Percentiles rank a stretch among this genome's conserved stretches.
phyloP scores from a whole-genome alignment of 2,797 vertebrate species.

The Enteromius viviparus region DNA sequence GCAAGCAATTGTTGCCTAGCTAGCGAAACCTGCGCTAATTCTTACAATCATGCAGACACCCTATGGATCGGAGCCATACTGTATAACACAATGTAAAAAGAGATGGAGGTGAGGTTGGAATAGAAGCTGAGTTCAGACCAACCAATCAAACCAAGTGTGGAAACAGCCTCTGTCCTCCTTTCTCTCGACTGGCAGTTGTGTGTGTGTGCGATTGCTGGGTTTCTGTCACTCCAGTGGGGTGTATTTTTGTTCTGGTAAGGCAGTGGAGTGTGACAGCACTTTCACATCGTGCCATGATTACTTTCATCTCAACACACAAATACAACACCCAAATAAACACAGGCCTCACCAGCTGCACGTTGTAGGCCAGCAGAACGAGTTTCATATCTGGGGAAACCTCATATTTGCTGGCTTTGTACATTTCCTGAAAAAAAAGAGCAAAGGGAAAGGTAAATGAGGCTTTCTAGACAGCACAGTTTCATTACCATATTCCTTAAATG shows the following conservation, averaged over 20 bases:
- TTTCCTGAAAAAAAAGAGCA: constrained; percentile 78
- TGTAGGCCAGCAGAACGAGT: constrained; percentile 91
- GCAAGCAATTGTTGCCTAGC: not conserved
- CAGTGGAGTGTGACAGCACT: constrained; percentile 29
- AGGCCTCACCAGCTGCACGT: constrained; percentile 88
- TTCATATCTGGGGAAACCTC: constrained; percentile 94
- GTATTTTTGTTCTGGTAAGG: constrained; percentile 17
- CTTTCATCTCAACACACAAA: constrained; percentile 18
- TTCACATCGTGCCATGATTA: constrained; percentile 41
- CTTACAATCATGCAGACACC: not conserved
- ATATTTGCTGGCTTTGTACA: constrained; percentile 91
- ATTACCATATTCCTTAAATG: constrained; percentile 67
- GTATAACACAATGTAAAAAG: not conserved
- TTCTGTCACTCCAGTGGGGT: not conserved
- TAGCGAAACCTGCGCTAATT: not conserved
- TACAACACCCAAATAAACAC: constrained; percentile 26
- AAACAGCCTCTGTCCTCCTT: not conserved
- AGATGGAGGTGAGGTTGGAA: not conserved
- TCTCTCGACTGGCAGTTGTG: constrained; percentile 5
- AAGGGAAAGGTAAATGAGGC: constrained; percentile 52
- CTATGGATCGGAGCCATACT: not conserved
- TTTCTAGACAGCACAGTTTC: constrained; percentile 67
- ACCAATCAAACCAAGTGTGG: constrained; percentile 24
- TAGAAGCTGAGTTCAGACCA: not conserved
- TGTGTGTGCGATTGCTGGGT: constrained; percentile 16